Evolutionary conservation across 1,140 invertebrate genomes (phyloP).

Genomic region (Zophobas morio): DNA sequence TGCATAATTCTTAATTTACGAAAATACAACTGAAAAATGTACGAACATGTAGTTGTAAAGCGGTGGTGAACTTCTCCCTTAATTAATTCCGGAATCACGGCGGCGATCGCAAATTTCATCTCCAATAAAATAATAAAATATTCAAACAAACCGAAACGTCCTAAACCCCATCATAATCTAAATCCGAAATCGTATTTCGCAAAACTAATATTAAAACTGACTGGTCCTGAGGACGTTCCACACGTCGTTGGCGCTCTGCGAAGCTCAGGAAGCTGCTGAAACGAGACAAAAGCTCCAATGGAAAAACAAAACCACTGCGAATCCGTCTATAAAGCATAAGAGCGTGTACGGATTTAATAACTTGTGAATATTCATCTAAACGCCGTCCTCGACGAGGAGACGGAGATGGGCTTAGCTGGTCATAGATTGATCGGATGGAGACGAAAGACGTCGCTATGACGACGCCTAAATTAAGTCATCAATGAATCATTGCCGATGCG

Average conservation of each 20-base stretch:
- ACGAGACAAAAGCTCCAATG: slow-evolving; percentile 40
- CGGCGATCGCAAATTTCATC: slow-evolving; percentile 22
- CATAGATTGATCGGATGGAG: slow-evolving; percentile 48
- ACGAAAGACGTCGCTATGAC: slow-evolving; percentile 56
- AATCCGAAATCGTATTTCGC: slow-evolving; percentile 53
- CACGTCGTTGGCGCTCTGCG: slow-evolving; percentile 19
- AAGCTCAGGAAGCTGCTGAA: not conserved
- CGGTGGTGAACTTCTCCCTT: no score
- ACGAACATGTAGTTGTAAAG: no score
- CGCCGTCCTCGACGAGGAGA: slow-evolving; percentile 50
- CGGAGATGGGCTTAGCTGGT: slow-evolving; percentile 32
- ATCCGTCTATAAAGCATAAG: slow-evolving; percentile 55
- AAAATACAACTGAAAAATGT: no score
- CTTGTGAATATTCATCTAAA: slow-evolving; percentile 63
- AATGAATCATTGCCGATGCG: slow-evolving; percentile 64
- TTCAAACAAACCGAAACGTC: slow-evolving; percentile 52
- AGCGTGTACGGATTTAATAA: slow-evolving; percentile 63
- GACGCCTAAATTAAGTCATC: slow-evolving; percentile 63
- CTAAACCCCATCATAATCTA: slow-evolving; percentile 50
- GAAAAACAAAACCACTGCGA: slow-evolving; percentile 51
- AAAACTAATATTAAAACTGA: slow-evolving; percentile 54
- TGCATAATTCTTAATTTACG: no score
- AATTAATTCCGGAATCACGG: slow-evolving; percentile 7
- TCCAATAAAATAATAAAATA: slow-evolving; percentile 53
- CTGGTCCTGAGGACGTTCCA: slow-evolving; percentile 2